Conservation (phyloP, 2,888 invertebrate species). For the Phasia obesa region DNA sequence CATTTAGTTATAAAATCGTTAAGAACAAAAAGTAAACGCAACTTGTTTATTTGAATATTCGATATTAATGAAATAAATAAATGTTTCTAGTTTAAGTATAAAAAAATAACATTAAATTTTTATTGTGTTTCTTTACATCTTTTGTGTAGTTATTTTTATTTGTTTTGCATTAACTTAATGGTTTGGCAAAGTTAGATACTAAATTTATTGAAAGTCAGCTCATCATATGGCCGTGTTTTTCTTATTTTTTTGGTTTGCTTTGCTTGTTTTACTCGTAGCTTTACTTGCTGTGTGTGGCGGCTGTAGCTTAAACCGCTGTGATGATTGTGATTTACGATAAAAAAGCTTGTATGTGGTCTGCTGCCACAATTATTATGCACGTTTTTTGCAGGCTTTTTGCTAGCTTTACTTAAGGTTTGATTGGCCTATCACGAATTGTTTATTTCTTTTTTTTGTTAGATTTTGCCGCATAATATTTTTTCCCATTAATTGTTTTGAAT, state of each 20-base stretch:
- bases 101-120: conserved; percentile 35
- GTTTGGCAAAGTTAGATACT: conserved; percentile 15
- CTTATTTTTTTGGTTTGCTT: background rate
- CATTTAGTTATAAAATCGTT: conserved; percentile 17
- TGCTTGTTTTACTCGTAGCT: background rate
- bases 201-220: conserved; percentile 34
- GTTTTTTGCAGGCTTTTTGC: conserved; percentile 34
- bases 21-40: conserved; percentile 18
- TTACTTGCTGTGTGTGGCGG: conserved; percentile 8
- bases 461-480: conserved; percentile 6
- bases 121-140: background rate
- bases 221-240: conserved; percentile 45
- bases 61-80: conserved; percentile 38
- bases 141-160: background rate
- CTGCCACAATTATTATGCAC: conserved; percentile 62
- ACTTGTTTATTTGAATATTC: conserved; percentile 42
- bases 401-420: conserved; percentile 52
- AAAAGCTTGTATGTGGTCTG: conserved; percentile 61
- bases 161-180: conserved; percentile 5
- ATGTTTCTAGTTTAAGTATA: conserved; percentile 24
- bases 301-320: conserved; percentile 7
- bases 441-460: background rate
- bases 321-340: conserved; percentile 38
- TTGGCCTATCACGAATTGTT: conserved; percentile 64
- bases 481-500: conserved; percentile 22